phyloP scores from a whole-genome alignment of 2,113 vertebrate species.

The Tachycineta bicolor region DNA sequence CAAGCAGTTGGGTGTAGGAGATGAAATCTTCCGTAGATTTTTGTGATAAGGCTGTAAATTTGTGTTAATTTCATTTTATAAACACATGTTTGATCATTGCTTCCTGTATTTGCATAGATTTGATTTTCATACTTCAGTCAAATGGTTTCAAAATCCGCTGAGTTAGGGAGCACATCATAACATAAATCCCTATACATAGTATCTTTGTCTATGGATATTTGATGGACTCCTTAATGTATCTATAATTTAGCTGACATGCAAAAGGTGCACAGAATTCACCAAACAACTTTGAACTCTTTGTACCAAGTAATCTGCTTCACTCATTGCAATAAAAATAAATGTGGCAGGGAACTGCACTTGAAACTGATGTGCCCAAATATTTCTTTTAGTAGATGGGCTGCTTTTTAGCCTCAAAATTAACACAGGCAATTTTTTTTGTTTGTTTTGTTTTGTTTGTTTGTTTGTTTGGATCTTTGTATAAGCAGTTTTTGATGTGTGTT shows the following conservation, averaged over 20 bases:
- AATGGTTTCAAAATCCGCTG: background rate
- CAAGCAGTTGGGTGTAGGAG: background rate
- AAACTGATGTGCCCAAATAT: background rate
- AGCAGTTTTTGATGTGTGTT: fast-evolving
- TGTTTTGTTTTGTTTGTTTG: too few species aligned
- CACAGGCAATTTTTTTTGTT: background rate
- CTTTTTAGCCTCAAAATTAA: background rate
- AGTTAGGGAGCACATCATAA: background rate
- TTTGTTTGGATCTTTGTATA: background rate
- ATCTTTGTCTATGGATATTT: background rate
- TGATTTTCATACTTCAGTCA: background rate
- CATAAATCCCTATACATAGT: background rate
- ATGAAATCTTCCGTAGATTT: background rate
- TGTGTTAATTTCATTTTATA: background rate
- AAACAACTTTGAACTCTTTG: background rate
- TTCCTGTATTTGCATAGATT: background rate
- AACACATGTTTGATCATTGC: background rate
- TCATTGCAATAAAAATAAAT: background rate
- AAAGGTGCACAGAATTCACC: background rate
- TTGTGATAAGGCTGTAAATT: background rate
- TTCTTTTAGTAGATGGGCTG: background rate
- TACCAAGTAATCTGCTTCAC: background rate
- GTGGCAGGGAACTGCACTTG: background rate
- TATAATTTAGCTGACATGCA: background rate
- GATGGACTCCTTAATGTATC: background rate